phyloP scores from a whole-genome alignment of 2,797 vertebrate genomes.

The Alexandromys oeconomus region DNA sequence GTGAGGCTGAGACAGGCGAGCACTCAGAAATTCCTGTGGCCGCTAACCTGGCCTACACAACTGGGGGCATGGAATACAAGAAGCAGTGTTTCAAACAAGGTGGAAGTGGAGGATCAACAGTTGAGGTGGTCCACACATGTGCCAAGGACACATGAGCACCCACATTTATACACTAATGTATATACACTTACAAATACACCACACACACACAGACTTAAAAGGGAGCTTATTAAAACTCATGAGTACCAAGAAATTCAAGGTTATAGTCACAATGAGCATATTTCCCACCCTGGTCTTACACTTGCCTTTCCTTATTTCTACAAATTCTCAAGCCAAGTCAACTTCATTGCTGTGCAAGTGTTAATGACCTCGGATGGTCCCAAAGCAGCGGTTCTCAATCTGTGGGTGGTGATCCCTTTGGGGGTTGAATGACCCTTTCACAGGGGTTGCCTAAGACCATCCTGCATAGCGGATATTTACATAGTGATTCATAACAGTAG shows the following conservation, averaged over 20 bases:
- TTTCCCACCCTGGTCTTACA: not conserved
- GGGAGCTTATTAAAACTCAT: conserved; percentile 5
- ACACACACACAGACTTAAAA: not conserved
- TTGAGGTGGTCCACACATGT: not conserved
- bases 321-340: not conserved
- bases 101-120: not conserved
- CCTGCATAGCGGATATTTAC: not conserved
- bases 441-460: not conserved
- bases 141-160: not conserved
- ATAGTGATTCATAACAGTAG: not conserved
- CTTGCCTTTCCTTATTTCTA: not conserved
- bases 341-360: not conserved
- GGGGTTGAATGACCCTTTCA: not conserved
- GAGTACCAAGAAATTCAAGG: not conserved
- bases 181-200: not conserved
- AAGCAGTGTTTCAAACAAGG: too few species aligned
- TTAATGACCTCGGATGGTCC: not conserved
- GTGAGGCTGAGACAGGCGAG: not conserved
- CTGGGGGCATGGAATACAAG: too few species aligned
- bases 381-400: not conserved
- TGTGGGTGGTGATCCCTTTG: not conserved
- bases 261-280: not conserved
- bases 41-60: not conserved
- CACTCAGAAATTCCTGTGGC: not conserved
- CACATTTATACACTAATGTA: not conserved